Base-by-base conservation (phyloP, 1,140 invertebrate genomes). In the Lerema accius region DNA sequence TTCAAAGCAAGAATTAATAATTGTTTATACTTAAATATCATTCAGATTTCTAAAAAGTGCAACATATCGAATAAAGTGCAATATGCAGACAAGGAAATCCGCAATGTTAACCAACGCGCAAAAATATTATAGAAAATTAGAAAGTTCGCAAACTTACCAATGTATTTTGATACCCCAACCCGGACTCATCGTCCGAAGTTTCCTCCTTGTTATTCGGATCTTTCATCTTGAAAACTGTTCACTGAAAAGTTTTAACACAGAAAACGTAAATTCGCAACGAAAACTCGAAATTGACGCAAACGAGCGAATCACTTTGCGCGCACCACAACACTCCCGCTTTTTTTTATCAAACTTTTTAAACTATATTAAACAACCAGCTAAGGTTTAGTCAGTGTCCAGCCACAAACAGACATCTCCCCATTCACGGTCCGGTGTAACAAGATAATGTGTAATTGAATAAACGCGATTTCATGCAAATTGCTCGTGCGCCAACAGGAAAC, bases 81-180 rank as follows among this genome's bases (percentile, higher is more conserved):
- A 32, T 4, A 10, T 32, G 9, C 15, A n/a, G 28, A 42, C 26
- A 45, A 32, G 26, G 13, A 16, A 58, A 15, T 3, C n/a, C 14
- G n/a, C n/a, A 37, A 37, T 2, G n/a, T 1, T 11, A 37, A 37
- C 10, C 35, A 37, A 32, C 35, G 35, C 37, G 13, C 26, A 58
- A 50, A 14, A 65, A 58, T 73, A 76, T 81, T 82, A 73, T 80
- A 76, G 71, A 78, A 77, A 77, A 73, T 82, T 37, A 84, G 81
- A 83, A 82, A 82, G 78, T 87, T 71, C 60, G 46, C 73, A 61
- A 67, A 62, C 94, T 95, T 84, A 96, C 95, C 94, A 96, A 93
- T 45, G 95, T 96, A 77, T 96, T 95, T 74, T 95, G 94, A 76
- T 96, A 96, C 28, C 95, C 95, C 67, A 96, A 83, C 46, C 95